phyloP scores from a whole-genome alignment of 2,113 vertebrate genomes.

The Brachyhypopomus gauderio region DNA sequence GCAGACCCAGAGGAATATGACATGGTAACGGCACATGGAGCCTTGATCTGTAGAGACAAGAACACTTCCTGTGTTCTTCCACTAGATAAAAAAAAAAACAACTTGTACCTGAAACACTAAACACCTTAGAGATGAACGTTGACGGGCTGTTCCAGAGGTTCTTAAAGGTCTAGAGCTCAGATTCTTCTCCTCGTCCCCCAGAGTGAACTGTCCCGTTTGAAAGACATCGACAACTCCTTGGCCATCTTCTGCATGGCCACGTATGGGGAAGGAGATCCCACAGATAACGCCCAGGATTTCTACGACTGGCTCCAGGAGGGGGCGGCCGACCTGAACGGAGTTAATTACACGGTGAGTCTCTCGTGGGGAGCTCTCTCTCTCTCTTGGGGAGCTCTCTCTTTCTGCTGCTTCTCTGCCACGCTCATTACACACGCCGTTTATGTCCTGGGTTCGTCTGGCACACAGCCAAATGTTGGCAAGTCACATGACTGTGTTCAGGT shows the following conservation, averaged over 20 bases:
- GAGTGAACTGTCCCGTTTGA: constrained; percentile 86
- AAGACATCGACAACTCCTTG: constrained; percentile 88
- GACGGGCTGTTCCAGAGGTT: too few relatives aligned
- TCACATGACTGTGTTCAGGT: not conserved
- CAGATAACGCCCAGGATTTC: constrained; percentile 96
- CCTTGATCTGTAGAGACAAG: too few relatives aligned
- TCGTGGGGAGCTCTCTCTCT: constrained; percentile 35
- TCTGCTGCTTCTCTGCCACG: too few relatives aligned
- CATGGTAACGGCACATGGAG: constrained; percentile 77
- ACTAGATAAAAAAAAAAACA: too few relatives aligned
- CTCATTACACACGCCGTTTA: not conserved
- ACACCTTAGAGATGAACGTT: too few relatives aligned
- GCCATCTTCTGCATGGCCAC: constrained; percentile 98
- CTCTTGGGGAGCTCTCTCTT: not conserved
- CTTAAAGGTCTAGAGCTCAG: not conserved
- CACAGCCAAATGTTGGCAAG: not conserved
- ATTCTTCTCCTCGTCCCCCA: constrained; percentile 52
- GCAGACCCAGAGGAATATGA: constrained; percentile 96
- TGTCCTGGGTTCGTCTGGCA: not conserved
- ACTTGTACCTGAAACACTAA: too few relatives aligned
- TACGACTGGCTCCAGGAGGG: constrained; percentile 96
- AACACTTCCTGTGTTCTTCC: too few relatives aligned
- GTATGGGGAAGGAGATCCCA: constrained; percentile 94
- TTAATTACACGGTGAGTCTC: constrained; percentile 87
- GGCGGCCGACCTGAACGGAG: constrained; percentile 79